phyloP scores from a whole-genome alignment of 2,888 invertebrate species.

The Sarcophaga variegata region DNA sequence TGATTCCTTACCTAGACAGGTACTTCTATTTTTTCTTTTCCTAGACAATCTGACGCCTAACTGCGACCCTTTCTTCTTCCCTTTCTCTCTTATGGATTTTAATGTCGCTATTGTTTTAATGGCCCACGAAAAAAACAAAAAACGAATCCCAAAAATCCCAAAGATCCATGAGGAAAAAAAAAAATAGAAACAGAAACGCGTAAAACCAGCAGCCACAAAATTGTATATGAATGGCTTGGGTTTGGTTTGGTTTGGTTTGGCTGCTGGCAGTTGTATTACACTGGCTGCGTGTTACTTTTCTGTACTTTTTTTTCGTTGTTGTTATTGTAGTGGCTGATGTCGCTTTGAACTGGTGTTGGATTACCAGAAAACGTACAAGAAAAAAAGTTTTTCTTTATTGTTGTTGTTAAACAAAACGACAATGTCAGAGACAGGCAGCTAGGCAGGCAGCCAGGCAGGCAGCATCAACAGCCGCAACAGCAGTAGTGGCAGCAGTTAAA shows the following conservation, averaged over 20 bases:
- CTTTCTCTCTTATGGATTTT: background rate
- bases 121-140: background rate
- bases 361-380: slow-evolving; percentile 48
- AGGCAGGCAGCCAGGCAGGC: slow-evolving; percentile 15
- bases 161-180: background rate
- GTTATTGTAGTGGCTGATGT: background rate
- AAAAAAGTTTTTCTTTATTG: background rate
- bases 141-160: background rate
- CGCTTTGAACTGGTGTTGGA: slow-evolving; percentile 69
- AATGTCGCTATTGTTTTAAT: background rate
- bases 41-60: background rate
- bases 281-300: background rate
- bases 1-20: too few species aligned
- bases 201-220: slow-evolving; percentile 6
- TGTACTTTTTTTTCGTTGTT: background rate
- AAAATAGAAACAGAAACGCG: background rate
- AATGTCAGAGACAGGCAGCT: slow-evolving; percentile 46
- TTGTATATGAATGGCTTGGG: background rate
- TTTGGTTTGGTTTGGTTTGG: background rate
- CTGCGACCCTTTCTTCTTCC: background rate
- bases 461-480: slow-evolving; percentile 44
- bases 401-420: slow-evolving; percentile 6
- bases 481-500: slow-evolving; percentile 65
- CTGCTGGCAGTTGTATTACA: background rate
- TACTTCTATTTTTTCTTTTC: background rate